Conservation (phyloP, 2,113 vertebrate species). For the Pterocles gutturalis region DNA sequence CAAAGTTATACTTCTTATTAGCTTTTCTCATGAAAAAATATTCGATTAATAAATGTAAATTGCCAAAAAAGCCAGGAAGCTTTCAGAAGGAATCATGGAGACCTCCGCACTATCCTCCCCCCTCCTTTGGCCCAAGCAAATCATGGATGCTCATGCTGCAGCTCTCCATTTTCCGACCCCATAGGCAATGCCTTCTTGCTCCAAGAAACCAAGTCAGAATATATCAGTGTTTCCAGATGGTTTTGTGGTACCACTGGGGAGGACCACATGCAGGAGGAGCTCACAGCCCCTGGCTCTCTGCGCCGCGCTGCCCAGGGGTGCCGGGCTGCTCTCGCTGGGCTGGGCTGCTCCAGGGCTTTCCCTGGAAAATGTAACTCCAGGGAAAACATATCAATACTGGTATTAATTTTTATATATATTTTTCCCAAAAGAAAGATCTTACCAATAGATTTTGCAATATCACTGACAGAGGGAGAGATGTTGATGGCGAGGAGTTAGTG, state of each 20-base stretch:
- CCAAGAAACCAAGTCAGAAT: neutral
- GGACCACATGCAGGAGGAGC: neutral
- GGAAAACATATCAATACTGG: neutral
- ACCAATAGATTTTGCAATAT: neutral
- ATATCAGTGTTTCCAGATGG: fast-evolving
- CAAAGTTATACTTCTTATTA: fast-evolving
- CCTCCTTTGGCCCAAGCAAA: neutral
- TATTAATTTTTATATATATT: neutral
- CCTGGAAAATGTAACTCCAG: neutral
- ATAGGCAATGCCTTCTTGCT: neutral
- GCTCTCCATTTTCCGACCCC: neutral
- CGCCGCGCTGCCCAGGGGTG: neutral
- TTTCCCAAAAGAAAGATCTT: neutral
- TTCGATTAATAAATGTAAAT: neutral
- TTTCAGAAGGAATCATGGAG: neutral
- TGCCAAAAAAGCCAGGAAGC: neutral
- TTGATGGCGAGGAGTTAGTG: neutral
- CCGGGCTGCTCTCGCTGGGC: neutral
- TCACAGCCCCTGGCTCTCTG: neutral
- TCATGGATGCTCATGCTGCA: neutral
- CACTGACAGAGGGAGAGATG: neutral
- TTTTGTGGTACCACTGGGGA: neutral
- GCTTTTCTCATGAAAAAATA: neutral
- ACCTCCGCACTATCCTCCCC: neutral
- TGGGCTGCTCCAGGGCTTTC: no score